Percentiles rank a stretch among this genome's conserved stretches.
Conservation (phyloP, 2,113 vertebrate species). For the Aspiorhynchus laticeps region DNA sequence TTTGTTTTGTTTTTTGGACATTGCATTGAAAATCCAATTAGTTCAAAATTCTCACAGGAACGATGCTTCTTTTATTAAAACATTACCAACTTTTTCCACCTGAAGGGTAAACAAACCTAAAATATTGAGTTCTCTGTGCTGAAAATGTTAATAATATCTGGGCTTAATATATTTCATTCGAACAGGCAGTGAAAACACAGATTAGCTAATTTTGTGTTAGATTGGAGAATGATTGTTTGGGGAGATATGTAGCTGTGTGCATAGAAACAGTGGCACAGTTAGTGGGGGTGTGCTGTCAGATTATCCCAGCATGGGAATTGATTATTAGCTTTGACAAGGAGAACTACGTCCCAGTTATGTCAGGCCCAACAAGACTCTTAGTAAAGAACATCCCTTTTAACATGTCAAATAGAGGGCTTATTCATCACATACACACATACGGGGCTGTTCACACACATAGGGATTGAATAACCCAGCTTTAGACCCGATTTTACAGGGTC, state of each 20-base stretch:
- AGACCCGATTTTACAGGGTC: constrained; percentile 54
- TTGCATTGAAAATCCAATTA: not conserved
- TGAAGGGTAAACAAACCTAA: not conserved
- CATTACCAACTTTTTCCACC: not conserved
- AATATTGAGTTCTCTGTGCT: not conserved
- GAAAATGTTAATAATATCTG: not conserved
- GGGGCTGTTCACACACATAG: constrained; percentile 49
- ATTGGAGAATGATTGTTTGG: constrained; percentile 62
- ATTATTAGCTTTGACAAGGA: constrained; percentile 77
- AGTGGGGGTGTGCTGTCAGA: constrained; percentile 70
- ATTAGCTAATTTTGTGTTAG: constrained; percentile 55
- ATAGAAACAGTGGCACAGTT: constrained; percentile 51
- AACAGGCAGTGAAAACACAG: not conserved
- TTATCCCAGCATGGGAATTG: constrained; percentile 71
- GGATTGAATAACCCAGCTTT: constrained; percentile 60
- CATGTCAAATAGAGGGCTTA: constrained; percentile 68
- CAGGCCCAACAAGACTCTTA: constrained; percentile 70
- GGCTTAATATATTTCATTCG: not conserved
- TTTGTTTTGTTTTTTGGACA: not conserved
- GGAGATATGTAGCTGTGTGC: constrained; percentile 61
- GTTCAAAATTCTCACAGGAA: not conserved
- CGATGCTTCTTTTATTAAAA: not conserved
- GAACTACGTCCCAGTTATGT: constrained; percentile 78
- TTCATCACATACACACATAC: constrained; percentile 60
- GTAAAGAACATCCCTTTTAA: constrained; percentile 74